Base-by-base conservation (phyloP, 2,888 invertebrate genomes). In the Eupithecia centaureata region DNA sequence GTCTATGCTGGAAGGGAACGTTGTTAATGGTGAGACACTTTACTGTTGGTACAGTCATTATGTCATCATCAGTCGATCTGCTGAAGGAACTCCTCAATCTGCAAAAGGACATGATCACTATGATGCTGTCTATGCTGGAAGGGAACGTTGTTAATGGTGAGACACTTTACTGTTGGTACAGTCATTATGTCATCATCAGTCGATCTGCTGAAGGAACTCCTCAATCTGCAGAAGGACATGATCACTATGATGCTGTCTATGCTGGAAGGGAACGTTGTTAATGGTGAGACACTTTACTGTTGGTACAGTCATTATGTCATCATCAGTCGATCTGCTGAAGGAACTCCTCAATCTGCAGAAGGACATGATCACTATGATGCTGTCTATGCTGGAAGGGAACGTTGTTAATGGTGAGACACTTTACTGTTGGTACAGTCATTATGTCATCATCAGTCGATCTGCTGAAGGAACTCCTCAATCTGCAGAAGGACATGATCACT, bases 361-460 rank as follows among this genome's bases (percentile, higher is more conserved):
- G 86, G 99, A 99, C 91, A 99, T 99, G 99, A 99, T 99, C 84
- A 99, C 99, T 65, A 99, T 99, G 98, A 98, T 99, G 98, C 94
- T 99, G 64, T 99, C 99, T 73, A 99, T 99, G 99, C 96, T 99
- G 81, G 99, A 99, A 95, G 99, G 99, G 82, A 99, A 99, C 86
- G 98, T 99, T 65, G 97, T 99, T 59, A 99, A 99, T 87, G 96
- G 96, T 94, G 76, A 77, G 81, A 22, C 2, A 15, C 5, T 25
- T 12, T 2, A 2, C 3, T 1, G 18, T n/a, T 18, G 18, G 15
- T 10, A n/a, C n/a, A n/a, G n/a, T n/a, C n/a, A n/a, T n/a, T n/a
- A n/a, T n/a, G n/a, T n/a, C n/a, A n/a, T n/a, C n/a, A n/a, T n/a
- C n/a, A n/a, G n/a, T n/a, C n/a, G n/a, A n/a, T n/a, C n/a, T n/a